A percentile compares a stretch with the other conserved stretches of the same genome.
These are phyloP conservation scores for Synanthedon formicaeformis DNA, from an alignment of 2,888 invertebrate genomes.

Conservation along the genomic window DNA sequence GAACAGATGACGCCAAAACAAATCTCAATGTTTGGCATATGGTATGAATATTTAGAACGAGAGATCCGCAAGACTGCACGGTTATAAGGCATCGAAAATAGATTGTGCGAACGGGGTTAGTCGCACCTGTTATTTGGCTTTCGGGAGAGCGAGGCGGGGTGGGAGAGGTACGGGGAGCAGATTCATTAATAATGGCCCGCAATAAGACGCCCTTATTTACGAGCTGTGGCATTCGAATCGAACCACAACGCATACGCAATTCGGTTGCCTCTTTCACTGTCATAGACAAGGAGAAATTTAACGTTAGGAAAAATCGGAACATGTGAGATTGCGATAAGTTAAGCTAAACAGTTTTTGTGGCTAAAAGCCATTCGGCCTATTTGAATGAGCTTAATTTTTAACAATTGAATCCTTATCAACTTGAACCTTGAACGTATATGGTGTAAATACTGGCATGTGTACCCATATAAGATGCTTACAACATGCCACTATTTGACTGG, in stretches of 20 bases:
- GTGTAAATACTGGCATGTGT: background rate
- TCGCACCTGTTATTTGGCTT: conserved; percentile 70
- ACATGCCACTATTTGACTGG: conserved; percentile 18
- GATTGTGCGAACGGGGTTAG: conserved; percentile 71
- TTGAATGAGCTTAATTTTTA: conserved; percentile 37
- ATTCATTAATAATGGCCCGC: conserved; percentile 69
- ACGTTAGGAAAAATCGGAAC: too few species aligned
- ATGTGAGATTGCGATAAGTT: background rate
- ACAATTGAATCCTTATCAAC: conserved; percentile 32
- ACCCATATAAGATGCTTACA: conserved; percentile 26
- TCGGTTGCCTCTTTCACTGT: conserved; percentile 5
- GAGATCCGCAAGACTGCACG: conserved; percentile 61
- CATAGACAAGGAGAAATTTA: too few species aligned
- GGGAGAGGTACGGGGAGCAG: conserved; percentile 39
- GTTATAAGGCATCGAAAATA: conserved; percentile 69
- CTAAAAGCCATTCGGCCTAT: conserved; percentile 16
- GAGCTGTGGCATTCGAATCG: conserved; percentile 50
- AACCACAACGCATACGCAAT: conserved; percentile 36
- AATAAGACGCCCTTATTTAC: conserved; percentile 69
- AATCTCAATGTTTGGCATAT: conserved; percentile 67
- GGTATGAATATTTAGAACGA: conserved; percentile 67
- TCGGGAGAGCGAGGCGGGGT: conserved; percentile 40
- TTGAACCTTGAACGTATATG: conserved; percentile 30
- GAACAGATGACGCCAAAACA: conserved; percentile 67
- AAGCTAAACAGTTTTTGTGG: conserved; percentile 15